Percentiles rank a stretch among this genome's conserved stretches.
phyloP scores from a whole-genome alignment of 1,140 invertebrate genomes.

The Myzus persicae region DNA sequence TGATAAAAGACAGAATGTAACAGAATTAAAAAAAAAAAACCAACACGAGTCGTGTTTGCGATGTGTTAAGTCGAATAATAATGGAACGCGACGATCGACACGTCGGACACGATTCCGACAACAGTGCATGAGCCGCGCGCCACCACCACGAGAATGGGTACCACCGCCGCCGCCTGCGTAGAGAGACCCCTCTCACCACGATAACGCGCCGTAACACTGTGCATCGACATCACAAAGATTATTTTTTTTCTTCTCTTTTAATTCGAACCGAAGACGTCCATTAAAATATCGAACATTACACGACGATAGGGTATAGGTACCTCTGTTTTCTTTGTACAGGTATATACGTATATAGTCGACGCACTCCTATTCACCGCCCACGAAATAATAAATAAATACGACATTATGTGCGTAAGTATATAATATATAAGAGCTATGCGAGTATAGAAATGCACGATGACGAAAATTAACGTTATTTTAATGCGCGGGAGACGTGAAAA shows the following conservation, averaged over 20 bases:
- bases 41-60: slow-evolving; percentile 1
- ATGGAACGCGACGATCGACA: slow-evolving; percentile 14
- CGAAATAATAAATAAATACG: not conserved
- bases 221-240: not conserved
- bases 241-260: not conserved
- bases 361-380: not conserved
- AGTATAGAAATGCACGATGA: not conserved
- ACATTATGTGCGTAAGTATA: not conserved
- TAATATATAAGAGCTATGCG: too few relatives aligned
- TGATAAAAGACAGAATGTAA: not conserved
- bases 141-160: not conserved
- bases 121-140: slow-evolving; percentile 4
- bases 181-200: slow-evolving; percentile 28
- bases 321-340: not conserved
- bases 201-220: slow-evolving; percentile 49
- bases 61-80: slow-evolving; percentile 32
- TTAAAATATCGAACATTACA: not conserved
- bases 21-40: not conserved
- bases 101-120: slow-evolving; percentile 31
- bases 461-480: not conserved
- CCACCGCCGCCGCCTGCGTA: not conserved
- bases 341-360: not conserved
- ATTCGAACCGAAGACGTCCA: not conserved
- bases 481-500: not conserved
- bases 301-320: not conserved